Evolutionary conservation across 2,888 invertebrate species (phyloP).

Genomic region (Mythimna vitellina): DNA sequence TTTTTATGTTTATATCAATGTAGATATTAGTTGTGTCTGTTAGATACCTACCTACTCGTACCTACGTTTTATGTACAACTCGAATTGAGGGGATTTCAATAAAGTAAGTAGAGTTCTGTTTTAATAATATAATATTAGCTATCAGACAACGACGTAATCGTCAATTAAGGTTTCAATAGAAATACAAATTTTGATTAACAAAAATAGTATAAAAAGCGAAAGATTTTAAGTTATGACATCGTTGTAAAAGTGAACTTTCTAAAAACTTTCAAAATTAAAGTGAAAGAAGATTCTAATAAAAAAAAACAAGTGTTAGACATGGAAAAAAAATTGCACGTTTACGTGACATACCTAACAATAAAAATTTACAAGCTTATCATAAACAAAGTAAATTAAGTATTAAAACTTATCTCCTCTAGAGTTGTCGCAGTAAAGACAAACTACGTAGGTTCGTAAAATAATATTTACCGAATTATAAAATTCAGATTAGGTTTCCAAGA

Average conservation of each 20-base stretch:
- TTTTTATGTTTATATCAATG: not conserved
- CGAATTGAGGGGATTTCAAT: not conserved
- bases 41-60: not conserved
- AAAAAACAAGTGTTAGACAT: not conserved
- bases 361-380: slow-evolving; percentile 29
- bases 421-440: slow-evolving; percentile 36
- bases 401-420: slow-evolving; percentile 42
- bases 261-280: slow-evolving; percentile 18
- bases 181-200: slow-evolving; percentile 9
- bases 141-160: slow-evolving; percentile 1
- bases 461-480: slow-evolving; percentile 38
- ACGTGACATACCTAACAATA: slow-evolving; percentile 4
- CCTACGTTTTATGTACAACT: too few relatives aligned
- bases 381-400: slow-evolving; percentile 14
- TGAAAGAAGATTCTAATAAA: not conserved
- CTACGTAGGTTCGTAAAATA: slow-evolving; percentile 15
- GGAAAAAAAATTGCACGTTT: not conserved
- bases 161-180: not conserved
- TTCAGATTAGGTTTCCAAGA: slow-evolving; percentile 34
- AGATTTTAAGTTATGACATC: not conserved
- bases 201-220: not conserved
- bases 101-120: not conserved
- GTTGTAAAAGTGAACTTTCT: slow-evolving; percentile 22
- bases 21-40: not conserved
- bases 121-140: slow-evolving; percentile 6